These are phyloP conservation scores for Leptinotarsa tumamoca DNA, from an alignment of 2,888 invertebrate genomes.

Conservation along the genomic window DNA sequence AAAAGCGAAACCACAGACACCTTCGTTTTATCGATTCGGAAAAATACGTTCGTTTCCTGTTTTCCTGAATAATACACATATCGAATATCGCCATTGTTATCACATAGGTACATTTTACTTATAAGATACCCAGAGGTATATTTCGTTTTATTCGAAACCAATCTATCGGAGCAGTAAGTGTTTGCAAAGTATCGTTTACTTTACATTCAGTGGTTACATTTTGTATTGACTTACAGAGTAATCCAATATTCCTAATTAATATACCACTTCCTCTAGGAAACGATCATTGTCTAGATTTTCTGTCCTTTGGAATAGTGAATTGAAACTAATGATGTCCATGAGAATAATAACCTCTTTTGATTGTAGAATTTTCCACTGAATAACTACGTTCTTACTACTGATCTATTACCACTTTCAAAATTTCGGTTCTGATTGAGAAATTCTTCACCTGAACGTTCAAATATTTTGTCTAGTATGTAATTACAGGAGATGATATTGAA, in stretches of 20 bases:
- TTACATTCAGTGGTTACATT: conserved; percentile 24
- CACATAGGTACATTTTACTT: conserved; percentile 2
- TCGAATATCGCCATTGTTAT: conserved; percentile 12
- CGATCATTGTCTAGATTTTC: conserved; percentile 8
- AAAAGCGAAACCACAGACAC: too few species aligned
- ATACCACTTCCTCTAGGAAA: conserved; percentile 30
- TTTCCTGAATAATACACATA: not conserved
- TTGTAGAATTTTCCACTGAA: too few species aligned
- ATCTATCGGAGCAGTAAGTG: conserved; percentile 48
- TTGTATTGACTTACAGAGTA: conserved; percentile 36
- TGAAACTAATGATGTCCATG: too few species aligned
- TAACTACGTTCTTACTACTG: too few species aligned
- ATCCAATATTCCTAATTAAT: conserved; percentile 28
- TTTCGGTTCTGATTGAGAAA: too few species aligned
- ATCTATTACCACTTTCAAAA: too few species aligned
- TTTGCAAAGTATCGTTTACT: conserved; percentile 9
- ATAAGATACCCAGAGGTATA: conserved; percentile 25
- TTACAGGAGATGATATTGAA: too few species aligned
- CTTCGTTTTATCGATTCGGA: not conserved
- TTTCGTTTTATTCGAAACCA: conserved; percentile 41
- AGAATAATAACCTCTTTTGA: too few species aligned
- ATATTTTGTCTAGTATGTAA: too few species aligned
- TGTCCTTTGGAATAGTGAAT: too few species aligned
- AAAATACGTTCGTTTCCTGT: not conserved
- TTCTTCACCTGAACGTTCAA: too few species aligned